Evolutionary conservation across 2,797 vertebrate genomes (phyloP), one percentile per base, ranked within the genome.

Genomic region (Microctenopoma stevenorrisi): DNA sequence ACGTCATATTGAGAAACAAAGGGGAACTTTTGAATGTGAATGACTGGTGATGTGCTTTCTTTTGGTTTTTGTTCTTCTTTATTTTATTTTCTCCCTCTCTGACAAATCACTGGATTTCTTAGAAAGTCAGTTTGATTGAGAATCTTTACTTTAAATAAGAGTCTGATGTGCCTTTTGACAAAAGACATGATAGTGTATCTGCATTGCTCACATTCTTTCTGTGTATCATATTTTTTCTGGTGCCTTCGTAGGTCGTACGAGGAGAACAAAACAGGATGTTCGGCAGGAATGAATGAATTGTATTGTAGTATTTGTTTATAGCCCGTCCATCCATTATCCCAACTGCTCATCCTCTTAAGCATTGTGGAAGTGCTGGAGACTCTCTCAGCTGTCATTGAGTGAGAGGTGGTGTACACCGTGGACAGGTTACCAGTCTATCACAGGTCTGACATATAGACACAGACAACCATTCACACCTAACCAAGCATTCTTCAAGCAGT

Each of bases 241-340:
- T 79, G 79, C 72, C 86, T 86, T 87, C 87, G 67, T 52, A 14
- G n/a, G 68, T 79, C 77, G 65, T 78, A 76, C 68, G 50, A 74
- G 78, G 56, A 77, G 76, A 84, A 81, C 79, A 33, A 92, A 93
- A 91, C 93, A 93, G 93, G 93, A 94, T 88, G 89, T 91, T 81
- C 61, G n/a, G 50, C 53, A 65, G 74, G 69, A 81, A 75, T 65
- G 55, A 79, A 79, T 14, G 44, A 68, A 78, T 73, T 53, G 47
- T 47, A 79, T 79, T 79, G 64, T 83, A 59, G 64, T 46, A 38
- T 69, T 76, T 86, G 81, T 89, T 88, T 72, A 79, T 72, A 72
- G 74, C 77, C 64, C 59, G 43, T 67, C 51, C 12, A 33, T 33
- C 30, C 30, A 33, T 33, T 33, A 33, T 5, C 30, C 30, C 30